Conservation (phyloP, 2,113 vertebrate species). For the Otis tarda region DNA sequence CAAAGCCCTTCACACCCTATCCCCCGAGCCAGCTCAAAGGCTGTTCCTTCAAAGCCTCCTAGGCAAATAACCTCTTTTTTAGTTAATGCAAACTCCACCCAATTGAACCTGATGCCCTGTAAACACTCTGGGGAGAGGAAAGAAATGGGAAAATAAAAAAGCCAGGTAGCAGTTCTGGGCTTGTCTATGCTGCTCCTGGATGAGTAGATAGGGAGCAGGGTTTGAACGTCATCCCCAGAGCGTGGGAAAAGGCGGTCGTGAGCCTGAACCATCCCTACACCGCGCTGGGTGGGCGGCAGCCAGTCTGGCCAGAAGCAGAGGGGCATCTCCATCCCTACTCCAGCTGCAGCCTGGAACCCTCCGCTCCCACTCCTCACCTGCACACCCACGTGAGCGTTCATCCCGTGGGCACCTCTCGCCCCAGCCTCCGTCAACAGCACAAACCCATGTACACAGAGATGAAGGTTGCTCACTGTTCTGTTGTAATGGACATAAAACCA, state of each 20-base stretch:
- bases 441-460: rapidly evolving
- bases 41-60: not conserved
- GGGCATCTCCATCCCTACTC: too few relatives aligned
- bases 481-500: rapidly evolving
- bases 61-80: not conserved
- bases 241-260: not conserved
- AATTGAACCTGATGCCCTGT: not conserved
- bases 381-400: rapidly evolving
- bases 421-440: rapidly evolving
- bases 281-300: not conserved
- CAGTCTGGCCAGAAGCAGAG: not conserved
- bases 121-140: not conserved
- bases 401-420: not conserved
- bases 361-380: rapidly evolving
- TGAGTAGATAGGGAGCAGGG: rapidly evolving
- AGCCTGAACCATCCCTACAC: not conserved
- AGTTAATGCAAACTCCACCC: not conserved
- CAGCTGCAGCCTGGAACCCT: not conserved
- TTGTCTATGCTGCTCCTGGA: not conserved
- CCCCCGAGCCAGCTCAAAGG: not conserved
- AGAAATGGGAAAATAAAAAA: not conserved
- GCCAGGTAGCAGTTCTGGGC: not conserved
- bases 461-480: not conserved
- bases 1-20: not conserved
- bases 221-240: not conserved